Conservation (phyloP, 2,797 vertebrate genomes). For the Karalla daura region DNA sequence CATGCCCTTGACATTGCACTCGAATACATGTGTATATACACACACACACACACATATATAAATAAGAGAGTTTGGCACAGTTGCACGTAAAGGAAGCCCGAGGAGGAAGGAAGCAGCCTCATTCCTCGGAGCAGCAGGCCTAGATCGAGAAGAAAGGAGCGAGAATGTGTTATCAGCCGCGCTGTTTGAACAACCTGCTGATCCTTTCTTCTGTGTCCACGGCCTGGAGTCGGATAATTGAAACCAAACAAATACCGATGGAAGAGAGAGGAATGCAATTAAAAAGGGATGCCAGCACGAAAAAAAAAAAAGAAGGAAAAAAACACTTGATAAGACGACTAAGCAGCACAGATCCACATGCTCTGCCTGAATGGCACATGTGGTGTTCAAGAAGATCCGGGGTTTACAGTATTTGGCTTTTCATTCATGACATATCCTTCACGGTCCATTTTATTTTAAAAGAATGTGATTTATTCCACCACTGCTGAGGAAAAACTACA, state of each 20-base stretch:
- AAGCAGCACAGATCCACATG: not conserved
- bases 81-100: conserved; percentile 36
- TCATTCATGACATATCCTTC: not conserved
- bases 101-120: conserved; percentile 58
- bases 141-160: conserved; percentile 62
- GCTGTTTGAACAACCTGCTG: conserved; percentile 56
- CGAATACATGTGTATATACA: no score
- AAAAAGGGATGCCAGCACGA: conserved; percentile 1
- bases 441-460: not conserved
- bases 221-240: conserved; percentile 30
- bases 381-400: not conserved
- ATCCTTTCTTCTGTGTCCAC: conserved; percentile 64
- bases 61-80: conserved; percentile 43
- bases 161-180: conserved; percentile 65
- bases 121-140: conserved; percentile 56
- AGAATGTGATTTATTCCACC: not conserved
- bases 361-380: conserved; percentile 18
- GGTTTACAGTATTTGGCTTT: not conserved
- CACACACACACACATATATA: not conserved
- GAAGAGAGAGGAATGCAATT: conserved; percentile 6
- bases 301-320: conserved; percentile 30
- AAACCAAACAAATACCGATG: conserved; percentile 50
- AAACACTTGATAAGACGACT: conserved; percentile 1
- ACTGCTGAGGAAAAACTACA: not conserved
- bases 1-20: conserved; percentile 20